Conservation (phyloP, 2,113 vertebrate species). For the Chascanopsetta lugubris region DNA sequence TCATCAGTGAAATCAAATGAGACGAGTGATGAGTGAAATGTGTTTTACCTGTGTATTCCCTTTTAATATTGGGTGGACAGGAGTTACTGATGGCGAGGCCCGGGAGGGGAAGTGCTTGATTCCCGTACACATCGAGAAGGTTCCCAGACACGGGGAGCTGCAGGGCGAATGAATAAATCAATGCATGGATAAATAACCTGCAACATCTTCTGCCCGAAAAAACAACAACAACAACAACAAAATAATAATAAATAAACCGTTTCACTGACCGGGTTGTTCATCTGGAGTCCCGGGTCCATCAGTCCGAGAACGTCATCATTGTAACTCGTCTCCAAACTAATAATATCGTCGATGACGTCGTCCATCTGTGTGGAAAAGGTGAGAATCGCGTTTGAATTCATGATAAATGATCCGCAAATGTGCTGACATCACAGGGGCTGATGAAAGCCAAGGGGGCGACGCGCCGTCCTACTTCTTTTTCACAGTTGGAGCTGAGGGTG, state of each 20-base stretch:
- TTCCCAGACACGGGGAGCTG: slow-evolving; percentile 82
- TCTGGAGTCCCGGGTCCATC: slow-evolving; percentile 85
- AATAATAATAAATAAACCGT: too few species aligned
- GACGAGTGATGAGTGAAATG: background rate
- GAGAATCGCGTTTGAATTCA: background rate
- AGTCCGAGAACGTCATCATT: slow-evolving; percentile 89
- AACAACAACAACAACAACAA: too few species aligned
- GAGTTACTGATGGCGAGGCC: slow-evolving; percentile 85
- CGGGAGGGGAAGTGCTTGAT: slow-evolving; percentile 77
- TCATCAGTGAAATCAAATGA: background rate
- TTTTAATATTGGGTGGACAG: slow-evolving; percentile 87
- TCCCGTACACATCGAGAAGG: slow-evolving; percentile 85
- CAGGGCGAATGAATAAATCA: too few species aligned
- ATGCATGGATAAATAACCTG: too few species aligned
- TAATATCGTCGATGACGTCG: slow-evolving; percentile 93
- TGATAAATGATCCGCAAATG: background rate
- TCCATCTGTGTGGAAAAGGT: slow-evolving; percentile 84
- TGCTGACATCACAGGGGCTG: background rate
- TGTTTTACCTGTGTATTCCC: slow-evolving; percentile 84
- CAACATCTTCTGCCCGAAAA: too few species aligned
- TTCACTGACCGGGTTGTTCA: slow-evolving; percentile 86
- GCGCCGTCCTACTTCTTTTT: slow-evolving; percentile 80
- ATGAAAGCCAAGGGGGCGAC: too few species aligned
- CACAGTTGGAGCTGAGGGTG: slow-evolving; percentile 84
- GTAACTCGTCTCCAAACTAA: slow-evolving; percentile 92